These are phyloP conservation scores for Diarsia brunnea DNA, from an alignment of 2,888 invertebrate genomes.

Conservation along the genomic window DNA sequence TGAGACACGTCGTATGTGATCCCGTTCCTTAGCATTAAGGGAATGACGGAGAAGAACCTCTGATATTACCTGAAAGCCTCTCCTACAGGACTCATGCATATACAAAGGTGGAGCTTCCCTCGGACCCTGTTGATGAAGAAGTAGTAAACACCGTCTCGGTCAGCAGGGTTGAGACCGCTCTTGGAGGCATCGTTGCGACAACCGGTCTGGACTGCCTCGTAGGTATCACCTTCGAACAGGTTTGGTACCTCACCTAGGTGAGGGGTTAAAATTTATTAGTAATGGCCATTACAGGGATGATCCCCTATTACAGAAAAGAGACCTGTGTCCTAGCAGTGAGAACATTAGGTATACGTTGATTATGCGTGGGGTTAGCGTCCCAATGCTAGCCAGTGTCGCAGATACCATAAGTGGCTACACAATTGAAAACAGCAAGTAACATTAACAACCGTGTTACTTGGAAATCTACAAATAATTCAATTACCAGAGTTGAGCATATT, in stretches of 20 bases:
- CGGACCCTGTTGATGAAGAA: constrained; percentile 96
- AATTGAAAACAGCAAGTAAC: not conserved
- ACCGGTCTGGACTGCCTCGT: constrained; percentile 95
- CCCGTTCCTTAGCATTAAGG: not conserved
- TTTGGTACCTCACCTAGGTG: constrained; percentile 96
- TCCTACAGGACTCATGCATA: constrained; percentile 98
- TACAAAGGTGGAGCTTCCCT: constrained; percentile 95
- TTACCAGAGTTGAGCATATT: constrained; percentile 97
- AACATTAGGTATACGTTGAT: not conserved
- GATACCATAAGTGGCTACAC: not conserved
- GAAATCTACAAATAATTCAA: not conserved
- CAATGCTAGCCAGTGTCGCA: not conserved
- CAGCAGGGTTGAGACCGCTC: constrained; percentile 91
- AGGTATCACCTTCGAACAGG: constrained; percentile 96
- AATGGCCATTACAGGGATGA: not conserved
- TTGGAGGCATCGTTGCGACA: constrained; percentile 94
- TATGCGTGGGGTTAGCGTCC: not conserved
- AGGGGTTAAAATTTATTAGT: not conserved
- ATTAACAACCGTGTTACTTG: not conserved
- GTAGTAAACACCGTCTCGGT: constrained; percentile 95
- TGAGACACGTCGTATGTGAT: not conserved
- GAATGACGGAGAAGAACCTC: not conserved
- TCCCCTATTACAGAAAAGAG: not conserved
- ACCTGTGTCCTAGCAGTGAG: not conserved
- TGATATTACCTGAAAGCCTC: constrained; percentile 94